Percentiles rank a stretch among this genome's conserved stretches.
These are phyloP conservation scores for Chrysopilus asiliformis DNA, from an alignment of 2,888 invertebrate genomes.

Conservation along the genomic window DNA sequence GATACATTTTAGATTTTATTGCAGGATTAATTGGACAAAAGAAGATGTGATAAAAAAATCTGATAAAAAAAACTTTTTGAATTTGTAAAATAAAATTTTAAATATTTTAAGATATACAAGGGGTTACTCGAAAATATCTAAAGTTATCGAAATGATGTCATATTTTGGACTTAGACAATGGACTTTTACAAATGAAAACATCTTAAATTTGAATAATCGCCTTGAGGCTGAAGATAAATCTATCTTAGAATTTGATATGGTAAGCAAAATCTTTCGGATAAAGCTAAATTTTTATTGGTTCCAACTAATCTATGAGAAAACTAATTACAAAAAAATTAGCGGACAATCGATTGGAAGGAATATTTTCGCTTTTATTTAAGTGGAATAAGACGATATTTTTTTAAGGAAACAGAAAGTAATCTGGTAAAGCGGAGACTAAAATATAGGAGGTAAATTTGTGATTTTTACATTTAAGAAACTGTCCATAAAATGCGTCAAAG, in stretches of 20 bases:
- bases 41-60: slow-evolving; percentile 27
- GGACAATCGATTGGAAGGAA: slow-evolving; percentile 51
- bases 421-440: slow-evolving; percentile 5
- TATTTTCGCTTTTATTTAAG: slow-evolving; percentile 52
- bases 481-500: too few species aligned
- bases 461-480: too few species aligned
- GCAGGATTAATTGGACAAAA: slow-evolving; percentile 35
- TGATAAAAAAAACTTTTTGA: background rate
- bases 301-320: too few species aligned
- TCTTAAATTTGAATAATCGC: slow-evolving; percentile 29
- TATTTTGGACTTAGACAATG: slow-evolving; percentile 36
- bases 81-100: too few species aligned
- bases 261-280: too few species aligned
- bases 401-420: slow-evolving; percentile 44
- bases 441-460: slow-evolving; percentile 13
- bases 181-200: slow-evolving; percentile 32
- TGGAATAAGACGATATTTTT: slow-evolving; percentile 52
- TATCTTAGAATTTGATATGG: slow-evolving; percentile 45
- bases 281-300: too few species aligned
- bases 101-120: slow-evolving; percentile 25
- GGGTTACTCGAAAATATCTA: slow-evolving; percentile 31
- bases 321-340: too few species aligned
- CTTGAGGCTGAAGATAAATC: slow-evolving; percentile 23
- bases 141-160: slow-evolving; percentile 35
- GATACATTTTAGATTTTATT: slow-evolving; percentile 36